Conservation (phyloP, 1,140 invertebrate species). For the Octopus sinensis region DNA sequence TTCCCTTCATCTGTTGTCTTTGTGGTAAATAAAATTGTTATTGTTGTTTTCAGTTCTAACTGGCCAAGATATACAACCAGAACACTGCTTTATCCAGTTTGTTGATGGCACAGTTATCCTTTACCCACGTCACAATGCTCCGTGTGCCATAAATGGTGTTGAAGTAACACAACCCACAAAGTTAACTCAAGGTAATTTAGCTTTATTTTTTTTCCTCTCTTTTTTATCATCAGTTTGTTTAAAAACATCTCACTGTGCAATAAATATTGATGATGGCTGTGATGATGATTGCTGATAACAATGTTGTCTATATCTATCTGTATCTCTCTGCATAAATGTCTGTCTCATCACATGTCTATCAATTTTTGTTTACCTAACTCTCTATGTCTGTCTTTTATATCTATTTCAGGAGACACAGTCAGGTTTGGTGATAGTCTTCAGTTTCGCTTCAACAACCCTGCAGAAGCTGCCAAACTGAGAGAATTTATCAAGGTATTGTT, state of each 20-base stretch:
- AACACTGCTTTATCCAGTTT: constrained; percentile 79
- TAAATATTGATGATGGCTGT: no score
- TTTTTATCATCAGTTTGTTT: not conserved
- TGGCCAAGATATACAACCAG: constrained; percentile 60
- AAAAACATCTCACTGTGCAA: not conserved
- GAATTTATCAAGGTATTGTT: constrained; percentile 39
- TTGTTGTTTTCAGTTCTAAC: constrained; percentile 39
- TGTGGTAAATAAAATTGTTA: no score
- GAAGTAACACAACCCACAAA: constrained; percentile 71
- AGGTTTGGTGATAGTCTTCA: constrained; percentile 83
- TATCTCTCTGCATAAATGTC: not conserved
- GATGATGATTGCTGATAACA: no score
- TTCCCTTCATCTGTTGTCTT: no score
- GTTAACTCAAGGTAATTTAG: constrained; percentile 69
- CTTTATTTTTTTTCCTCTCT: not conserved
- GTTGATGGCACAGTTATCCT: constrained; percentile 73
- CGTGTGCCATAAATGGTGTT: constrained; percentile 81
- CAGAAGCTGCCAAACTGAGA: constrained; percentile 79
- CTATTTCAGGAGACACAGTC: constrained; percentile 71
- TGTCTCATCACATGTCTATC: not conserved
- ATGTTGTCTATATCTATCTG: not conserved
- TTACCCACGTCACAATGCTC: constrained; percentile 67
- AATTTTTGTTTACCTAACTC: not conserved
- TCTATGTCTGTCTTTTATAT: not conserved
- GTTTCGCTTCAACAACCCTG: constrained; percentile 90